Percentiles rank a stretch among this genome's conserved stretches.
These are phyloP conservation scores for Lasioglossum albipes DNA, from an alignment of 1,140 invertebrate genomes.

Conservation along the genomic window DNA sequence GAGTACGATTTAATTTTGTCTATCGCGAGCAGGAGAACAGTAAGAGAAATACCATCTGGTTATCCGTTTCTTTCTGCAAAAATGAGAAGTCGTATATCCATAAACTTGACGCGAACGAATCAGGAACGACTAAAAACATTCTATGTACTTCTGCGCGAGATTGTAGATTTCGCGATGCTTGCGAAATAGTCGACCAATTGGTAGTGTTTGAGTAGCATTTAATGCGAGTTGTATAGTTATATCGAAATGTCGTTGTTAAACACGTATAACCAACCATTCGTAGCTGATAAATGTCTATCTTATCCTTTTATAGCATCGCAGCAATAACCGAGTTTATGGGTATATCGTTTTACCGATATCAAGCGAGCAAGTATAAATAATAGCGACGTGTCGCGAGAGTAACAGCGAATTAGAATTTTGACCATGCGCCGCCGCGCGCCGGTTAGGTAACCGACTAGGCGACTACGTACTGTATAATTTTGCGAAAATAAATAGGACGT, in stretches of 20 bases:
- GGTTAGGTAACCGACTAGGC: neutral
- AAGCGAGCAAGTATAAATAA: conserved; percentile 69
- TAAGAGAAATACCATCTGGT: no score
- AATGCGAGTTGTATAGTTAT: conserved; percentile 29
- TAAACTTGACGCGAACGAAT: no score
- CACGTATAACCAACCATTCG: conserved; percentile 56
- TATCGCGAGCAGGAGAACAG: no score
- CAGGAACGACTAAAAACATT: neutral
- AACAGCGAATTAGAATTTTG: conserved; percentile 42
- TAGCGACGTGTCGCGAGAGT: conserved; percentile 31
- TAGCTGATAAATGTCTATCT: conserved; percentile 74
- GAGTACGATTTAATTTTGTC: no score
- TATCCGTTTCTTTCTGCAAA: no score
- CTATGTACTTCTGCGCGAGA: neutral
- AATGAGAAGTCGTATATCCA: no score
- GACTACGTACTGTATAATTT: neutral
- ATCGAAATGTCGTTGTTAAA: conserved; percentile 60
- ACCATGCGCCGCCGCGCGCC: neutral
- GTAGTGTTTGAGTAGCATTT: conserved; percentile 43
- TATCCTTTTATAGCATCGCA: conserved; percentile 73
- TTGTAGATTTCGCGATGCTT: neutral
- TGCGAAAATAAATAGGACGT: neutral
- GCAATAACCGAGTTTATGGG: conserved; percentile 74
- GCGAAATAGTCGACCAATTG: neutral
- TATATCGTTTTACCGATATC: conserved; percentile 59